A percentile compares a stretch with the other conserved stretches of the same genome.
Conservation (phyloP, 2,797 vertebrate species). For the Anisognathus igniventris region DNA sequence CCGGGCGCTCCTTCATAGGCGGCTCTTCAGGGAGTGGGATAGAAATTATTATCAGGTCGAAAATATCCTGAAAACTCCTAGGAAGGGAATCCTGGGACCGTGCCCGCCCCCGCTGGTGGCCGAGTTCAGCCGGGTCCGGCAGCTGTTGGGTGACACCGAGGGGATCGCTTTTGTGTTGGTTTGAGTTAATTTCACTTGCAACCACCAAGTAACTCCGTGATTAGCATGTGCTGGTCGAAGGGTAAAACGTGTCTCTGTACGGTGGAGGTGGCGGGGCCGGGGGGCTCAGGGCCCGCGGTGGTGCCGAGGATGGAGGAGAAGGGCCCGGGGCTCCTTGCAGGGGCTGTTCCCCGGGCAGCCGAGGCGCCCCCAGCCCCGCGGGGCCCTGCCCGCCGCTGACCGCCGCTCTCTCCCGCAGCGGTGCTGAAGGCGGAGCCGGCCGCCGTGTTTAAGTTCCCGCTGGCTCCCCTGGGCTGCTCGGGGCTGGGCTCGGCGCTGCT, state of each 20-base stretch:
- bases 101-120: neutral
- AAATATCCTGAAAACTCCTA: neutral
- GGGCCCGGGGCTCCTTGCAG: rapidly evolving
- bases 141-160: neutral
- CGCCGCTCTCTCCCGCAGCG: slow-evolving; percentile 43
- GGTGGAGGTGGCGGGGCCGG: too few relatives aligned
- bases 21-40: neutral
- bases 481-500: slow-evolving; percentile 85
- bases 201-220: neutral
- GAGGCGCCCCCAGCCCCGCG: neutral
- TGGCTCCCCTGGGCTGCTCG: slow-evolving; percentile 88
- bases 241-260: neutral
- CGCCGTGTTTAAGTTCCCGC: slow-evolving; percentile 91
- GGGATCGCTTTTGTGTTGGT: neutral
- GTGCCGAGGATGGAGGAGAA: neutral
- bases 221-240: neutral
- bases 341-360: neutral
- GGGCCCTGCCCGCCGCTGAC: neutral
- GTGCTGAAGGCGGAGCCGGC: slow-evolving; percentile 91
- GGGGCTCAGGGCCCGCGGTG: neutral
- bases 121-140: neutral
- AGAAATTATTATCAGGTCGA: neutral
- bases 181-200: neutral
- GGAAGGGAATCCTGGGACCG: neutral
- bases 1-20: rapidly evolving